These are phyloP conservation scores for Gorsachius magnificus DNA, from an alignment of 2,797 vertebrate species.

Conservation along the genomic window DNA sequence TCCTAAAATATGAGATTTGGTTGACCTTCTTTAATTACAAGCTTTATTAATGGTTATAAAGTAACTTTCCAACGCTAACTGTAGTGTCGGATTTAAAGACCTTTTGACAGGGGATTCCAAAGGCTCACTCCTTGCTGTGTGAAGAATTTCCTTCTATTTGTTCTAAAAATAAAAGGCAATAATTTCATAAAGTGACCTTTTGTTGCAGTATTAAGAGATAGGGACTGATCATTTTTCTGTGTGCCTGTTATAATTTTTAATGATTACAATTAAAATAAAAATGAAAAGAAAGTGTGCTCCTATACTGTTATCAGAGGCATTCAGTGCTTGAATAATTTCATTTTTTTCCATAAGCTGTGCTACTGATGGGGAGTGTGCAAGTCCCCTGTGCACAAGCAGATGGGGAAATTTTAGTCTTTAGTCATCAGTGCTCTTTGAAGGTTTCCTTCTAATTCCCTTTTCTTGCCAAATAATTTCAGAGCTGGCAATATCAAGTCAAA, in stretches of 20 bases:
- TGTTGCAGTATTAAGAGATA: not conserved
- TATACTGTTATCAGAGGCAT: not conserved
- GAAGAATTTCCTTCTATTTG: not conserved
- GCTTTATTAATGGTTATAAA: not conserved
- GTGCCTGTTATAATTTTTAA: conserved; percentile 18
- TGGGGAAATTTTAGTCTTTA: conserved; percentile 31
- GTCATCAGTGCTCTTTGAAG: conserved; percentile 49
- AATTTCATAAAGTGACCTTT: conserved; percentile 33
- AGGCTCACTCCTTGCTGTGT: not conserved
- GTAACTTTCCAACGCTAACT: not conserved
- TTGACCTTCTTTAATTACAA: not conserved
- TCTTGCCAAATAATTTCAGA: conserved; percentile 57
- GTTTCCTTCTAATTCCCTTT: conserved; percentile 50
- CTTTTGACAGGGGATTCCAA: not conserved
- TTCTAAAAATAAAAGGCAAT: conserved; percentile 29
- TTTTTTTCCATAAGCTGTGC: not conserved
- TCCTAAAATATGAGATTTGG: not conserved
- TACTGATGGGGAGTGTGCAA: not conserved
- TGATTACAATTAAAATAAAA: conserved; percentile 23
- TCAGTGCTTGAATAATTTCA: not conserved
- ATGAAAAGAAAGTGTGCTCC: not conserved
- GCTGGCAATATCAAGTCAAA: conserved; percentile 7
- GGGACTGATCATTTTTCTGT: not conserved
- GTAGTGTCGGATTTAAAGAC: not conserved
- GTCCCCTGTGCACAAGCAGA: conserved; percentile 33